phyloP scores from a whole-genome alignment of 2,888 invertebrate genomes.

The Melanargia galathea region DNA sequence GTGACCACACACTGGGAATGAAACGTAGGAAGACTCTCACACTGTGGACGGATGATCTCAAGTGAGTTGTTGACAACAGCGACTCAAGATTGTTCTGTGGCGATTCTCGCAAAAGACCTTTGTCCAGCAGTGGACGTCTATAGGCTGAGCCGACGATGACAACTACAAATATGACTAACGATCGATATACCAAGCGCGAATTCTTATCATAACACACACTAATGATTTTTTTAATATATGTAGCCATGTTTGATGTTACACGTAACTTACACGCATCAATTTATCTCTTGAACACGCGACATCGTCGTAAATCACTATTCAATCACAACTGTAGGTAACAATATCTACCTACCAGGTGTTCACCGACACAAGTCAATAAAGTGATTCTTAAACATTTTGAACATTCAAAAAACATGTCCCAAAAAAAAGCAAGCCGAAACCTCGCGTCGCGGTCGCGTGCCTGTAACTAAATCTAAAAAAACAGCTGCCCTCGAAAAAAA shows the following conservation, averaged over 20 bases:
- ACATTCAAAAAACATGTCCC: conserved; percentile 25
- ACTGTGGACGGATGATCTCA: no score
- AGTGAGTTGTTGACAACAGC: no score
- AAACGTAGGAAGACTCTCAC: no score
- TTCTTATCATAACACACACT: no score
- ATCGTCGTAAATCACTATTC: neutral
- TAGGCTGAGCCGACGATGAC: no score
- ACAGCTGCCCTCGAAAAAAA: conserved; percentile 65
- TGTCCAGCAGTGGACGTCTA: no score
- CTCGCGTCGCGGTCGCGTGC: conserved; percentile 67
- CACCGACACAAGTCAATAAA: conserved; percentile 16
- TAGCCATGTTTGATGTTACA: no score
- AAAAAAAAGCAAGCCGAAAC: conserved; percentile 58
- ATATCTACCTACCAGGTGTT: conserved; percentile 31
- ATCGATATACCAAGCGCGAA: no score
- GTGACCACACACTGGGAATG: no score
- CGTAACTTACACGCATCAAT: neutral
- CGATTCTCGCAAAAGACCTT: no score
- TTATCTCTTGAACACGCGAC: conserved; percentile 6
- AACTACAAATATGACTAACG: no score
- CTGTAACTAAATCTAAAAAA: conserved; percentile 62
- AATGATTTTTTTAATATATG: neutral
- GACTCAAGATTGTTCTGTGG: no score
- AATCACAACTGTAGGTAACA: conserved; percentile 7
- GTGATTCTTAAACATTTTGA: conserved; percentile 18